These are phyloP conservation scores for Myathropa florea DNA, from an alignment of 2,888 invertebrate species.

Conservation along the genomic window DNA sequence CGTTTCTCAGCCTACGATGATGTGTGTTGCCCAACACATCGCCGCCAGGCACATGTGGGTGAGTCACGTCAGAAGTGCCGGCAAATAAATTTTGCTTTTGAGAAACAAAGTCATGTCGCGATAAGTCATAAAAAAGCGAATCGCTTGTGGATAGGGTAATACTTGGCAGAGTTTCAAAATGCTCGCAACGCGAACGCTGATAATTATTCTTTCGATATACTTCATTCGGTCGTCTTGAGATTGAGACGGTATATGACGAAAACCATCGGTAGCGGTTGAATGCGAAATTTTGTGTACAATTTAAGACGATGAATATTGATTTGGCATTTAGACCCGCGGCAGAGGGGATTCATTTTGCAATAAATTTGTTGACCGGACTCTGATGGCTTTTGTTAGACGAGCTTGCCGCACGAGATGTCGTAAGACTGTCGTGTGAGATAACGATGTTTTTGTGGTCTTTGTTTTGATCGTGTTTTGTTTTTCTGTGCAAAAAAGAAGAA, in stretches of 20 bases:
- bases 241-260: not conserved
- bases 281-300: conserved; percentile 14
- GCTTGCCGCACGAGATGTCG: not conserved
- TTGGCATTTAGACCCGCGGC: not conserved
- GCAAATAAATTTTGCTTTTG: conserved; percentile 15
- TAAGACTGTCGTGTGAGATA: conserved; percentile 28
- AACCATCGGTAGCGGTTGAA: not conserved
- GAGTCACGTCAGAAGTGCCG: conserved; percentile 36
- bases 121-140: conserved; percentile 26
- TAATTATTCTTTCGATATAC: not conserved
- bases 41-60: conserved; percentile 39
- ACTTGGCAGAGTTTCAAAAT: conserved; percentile 64
- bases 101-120: conserved; percentile 35
- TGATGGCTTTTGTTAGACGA: not conserved
- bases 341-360: conserved; percentile 13
- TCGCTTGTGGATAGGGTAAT: conserved; percentile 13
- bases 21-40: conserved; percentile 3
- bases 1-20: not conserved
- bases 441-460: not conserved
- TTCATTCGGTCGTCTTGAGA: not conserved
- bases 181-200: conserved; percentile 23
- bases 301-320: conserved; percentile 29
- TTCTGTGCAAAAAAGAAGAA: not conserved
- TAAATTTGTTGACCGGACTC: not conserved
- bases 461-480: conserved; percentile 15